Base-by-base conservation (phyloP, 2,797 vertebrate species). In the Crenichthys baileyi region DNA sequence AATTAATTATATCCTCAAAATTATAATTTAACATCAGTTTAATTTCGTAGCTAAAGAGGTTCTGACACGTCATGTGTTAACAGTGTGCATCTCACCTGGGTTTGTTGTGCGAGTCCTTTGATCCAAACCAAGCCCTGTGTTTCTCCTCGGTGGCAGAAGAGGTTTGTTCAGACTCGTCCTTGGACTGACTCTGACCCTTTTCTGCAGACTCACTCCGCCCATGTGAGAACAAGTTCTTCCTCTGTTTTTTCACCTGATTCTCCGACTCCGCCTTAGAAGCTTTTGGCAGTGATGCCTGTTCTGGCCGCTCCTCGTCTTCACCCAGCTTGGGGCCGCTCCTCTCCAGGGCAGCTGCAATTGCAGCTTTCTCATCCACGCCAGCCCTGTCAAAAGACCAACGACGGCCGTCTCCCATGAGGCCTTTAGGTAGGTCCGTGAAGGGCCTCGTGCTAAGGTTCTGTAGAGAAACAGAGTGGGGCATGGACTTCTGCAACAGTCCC, bases 91-190 rank as follows among this genome's bases (percentile, higher is more conserved):
- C 96, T 90, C 95, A 99, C 98, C 98, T 99, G 92, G 96, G 97
- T 94, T 97, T 99, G 86, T 95, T 96, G 90, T 95, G 95, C 13
- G 91, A 55, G 39, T 99, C 98, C 95, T 96, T 97, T 5, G 95
- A 96, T 72, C 96, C 94, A 31, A 98, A 98, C 97, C 97, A 97
- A 77, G 96, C 87, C 91, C 90, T 97, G 81, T 90, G 92, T 90
- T 93, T 96, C 67, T 96, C 97, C 0, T 97, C 96, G 1, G 92
- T 83, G 67, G 78, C 79, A 0, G 84, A 5, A 5, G 24, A 9
- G 79, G 85, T 1, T 68, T 65, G 72, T 83, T 70, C 56, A 71
- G 81, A 81, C 92, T 92, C 18, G 56, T 90, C 81, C 88, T 86
- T 92, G 77, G 84, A 44, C 75, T 77, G 51, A 79, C 90, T 77